These are phyloP conservation scores for Cyclargus thomasi DNA, from an alignment of 1,140 invertebrate species.

Conservation along the genomic window DNA sequence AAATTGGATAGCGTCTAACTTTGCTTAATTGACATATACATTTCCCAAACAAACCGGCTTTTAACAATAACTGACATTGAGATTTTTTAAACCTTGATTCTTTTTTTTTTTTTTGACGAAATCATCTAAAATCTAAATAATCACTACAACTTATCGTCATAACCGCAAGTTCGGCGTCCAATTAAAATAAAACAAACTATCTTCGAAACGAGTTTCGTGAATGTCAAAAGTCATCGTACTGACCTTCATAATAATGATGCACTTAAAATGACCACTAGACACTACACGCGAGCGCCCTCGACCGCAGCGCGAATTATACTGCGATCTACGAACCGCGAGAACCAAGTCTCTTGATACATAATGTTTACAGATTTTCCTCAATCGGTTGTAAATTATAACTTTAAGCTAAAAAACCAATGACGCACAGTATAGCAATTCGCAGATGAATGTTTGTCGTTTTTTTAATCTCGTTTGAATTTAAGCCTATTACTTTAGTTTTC, in stretches of 20 bases:
- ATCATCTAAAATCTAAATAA: too few relatives aligned
- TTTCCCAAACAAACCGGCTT: too few relatives aligned
- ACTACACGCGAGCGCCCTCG: background rate
- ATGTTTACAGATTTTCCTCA: slow-evolving; percentile 6
- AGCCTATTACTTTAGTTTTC: too few relatives aligned
- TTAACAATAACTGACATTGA: too few relatives aligned
- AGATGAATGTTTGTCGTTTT: too few relatives aligned
- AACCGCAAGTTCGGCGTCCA: background rate
- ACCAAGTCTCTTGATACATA: background rate
- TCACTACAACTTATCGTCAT: too few relatives aligned
- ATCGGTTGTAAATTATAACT: background rate
- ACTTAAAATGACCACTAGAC: background rate
- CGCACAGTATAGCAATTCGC: background rate
- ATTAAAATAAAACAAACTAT: slow-evolving; percentile 2
- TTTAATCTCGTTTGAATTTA: too few relatives aligned
- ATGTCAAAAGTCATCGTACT: slow-evolving; percentile 7
- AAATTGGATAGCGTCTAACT: too few relatives aligned
- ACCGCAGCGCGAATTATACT: background rate
- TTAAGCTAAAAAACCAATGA: background rate
- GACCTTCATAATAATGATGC: background rate
- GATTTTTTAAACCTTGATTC: too few relatives aligned
- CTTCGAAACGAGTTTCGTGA: background rate
- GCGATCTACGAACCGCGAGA: background rate
- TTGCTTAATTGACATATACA: too few relatives aligned
- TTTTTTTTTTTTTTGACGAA: too few relatives aligned